phyloP scores from a whole-genome alignment of 2,113 vertebrate species.

The Phyllostomus hastatus region DNA sequence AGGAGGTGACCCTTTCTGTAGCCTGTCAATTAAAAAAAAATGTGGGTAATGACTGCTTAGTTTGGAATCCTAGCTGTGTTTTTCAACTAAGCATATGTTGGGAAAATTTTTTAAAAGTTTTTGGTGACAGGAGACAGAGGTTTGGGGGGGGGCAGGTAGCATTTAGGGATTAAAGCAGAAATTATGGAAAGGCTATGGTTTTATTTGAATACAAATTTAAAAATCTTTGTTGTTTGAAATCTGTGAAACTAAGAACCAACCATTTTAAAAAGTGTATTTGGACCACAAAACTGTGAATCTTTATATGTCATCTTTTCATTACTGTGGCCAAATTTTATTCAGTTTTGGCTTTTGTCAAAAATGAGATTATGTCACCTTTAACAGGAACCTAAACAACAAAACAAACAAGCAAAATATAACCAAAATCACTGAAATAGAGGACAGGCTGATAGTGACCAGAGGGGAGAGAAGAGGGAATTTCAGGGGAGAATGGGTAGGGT shows the following conservation, averaged over 20 bases:
- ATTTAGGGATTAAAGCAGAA: neutral
- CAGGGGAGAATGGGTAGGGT: no score
- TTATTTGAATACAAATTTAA: neutral
- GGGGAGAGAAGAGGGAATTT: no score
- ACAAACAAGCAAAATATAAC: no score
- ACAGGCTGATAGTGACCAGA: no score
- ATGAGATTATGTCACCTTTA: neutral
- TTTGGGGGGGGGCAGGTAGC: neutral
- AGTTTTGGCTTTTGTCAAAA: neutral
- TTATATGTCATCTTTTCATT: neutral
- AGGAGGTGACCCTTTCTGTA: neutral
- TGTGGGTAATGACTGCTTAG: neutral
- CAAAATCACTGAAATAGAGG: no score
- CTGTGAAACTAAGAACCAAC: neutral
- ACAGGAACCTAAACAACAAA: no score
- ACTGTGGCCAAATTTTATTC: neutral
- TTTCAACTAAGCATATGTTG: neutral
- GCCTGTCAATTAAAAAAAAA: neutral
- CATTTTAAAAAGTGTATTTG: conserved; percentile 6
- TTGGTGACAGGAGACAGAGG: neutral
- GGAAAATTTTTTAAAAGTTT: neutral
- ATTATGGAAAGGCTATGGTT: neutral
- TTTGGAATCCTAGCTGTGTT: neutral
- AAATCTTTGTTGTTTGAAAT: neutral
- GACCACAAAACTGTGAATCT: neutral